Percentiles rank a stretch among this genome's conserved stretches.
Evolutionary conservation across 2,888 invertebrate genomes (phyloP).

Genomic region (Mactromeris polynyma): DNA sequence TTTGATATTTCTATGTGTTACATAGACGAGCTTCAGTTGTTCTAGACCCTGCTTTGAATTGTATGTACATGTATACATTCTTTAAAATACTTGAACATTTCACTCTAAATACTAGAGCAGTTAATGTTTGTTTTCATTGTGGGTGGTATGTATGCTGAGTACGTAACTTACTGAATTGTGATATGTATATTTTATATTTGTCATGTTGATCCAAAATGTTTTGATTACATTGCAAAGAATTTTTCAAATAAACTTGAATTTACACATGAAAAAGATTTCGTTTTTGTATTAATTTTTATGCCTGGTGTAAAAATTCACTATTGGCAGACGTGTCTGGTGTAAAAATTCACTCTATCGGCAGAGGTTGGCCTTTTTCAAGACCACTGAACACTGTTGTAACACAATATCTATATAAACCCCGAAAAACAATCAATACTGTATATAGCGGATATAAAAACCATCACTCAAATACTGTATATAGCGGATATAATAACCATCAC

Average conservation of each 20-base stretch:
- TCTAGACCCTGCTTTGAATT: neutral
- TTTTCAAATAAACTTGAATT: neutral
- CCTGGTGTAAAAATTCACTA: too few species aligned
- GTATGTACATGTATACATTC: neutral
- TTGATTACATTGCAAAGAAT: slow-evolving; percentile 3
- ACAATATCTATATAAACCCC: too few species aligned
- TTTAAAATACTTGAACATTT: neutral
- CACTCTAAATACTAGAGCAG: neutral
- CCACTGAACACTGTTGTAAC: too few species aligned
- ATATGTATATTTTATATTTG: neutral
- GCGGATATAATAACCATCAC: too few species aligned
- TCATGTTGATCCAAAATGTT: neutral
- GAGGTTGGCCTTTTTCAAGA: too few species aligned
- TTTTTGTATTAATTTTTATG: too few species aligned
- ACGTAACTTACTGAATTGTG: neutral
- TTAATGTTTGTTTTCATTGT: neutral
- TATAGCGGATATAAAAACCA: too few species aligned
- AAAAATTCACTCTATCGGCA: too few species aligned
- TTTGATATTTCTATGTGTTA: neutral
- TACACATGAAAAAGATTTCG: neutral
- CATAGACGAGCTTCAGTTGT: too few species aligned
- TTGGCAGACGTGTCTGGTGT: too few species aligned
- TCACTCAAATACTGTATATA: too few species aligned
- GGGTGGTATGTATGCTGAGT: neutral
- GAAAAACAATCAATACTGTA: too few species aligned